These are phyloP conservation scores for Pristionchus japonicus DNA, from an alignment of 2,888 invertebrate genomes.

Conservation along the genomic window DNA sequence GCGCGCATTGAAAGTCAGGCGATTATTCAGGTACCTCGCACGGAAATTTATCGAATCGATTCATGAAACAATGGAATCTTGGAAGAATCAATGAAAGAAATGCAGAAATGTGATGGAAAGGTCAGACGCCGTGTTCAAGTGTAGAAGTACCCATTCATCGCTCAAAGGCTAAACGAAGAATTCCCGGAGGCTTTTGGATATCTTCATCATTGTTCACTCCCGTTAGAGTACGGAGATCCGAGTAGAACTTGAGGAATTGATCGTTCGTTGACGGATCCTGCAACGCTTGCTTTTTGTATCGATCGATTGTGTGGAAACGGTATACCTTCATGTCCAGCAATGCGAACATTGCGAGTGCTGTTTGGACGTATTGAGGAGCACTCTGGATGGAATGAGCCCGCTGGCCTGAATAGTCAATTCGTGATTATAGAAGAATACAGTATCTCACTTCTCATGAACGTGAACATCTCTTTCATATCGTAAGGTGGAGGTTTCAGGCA, in stretches of 20 bases:
- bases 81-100: too few relatives aligned
- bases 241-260: neutral
- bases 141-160: too few relatives aligned
- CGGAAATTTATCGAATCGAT: too few relatives aligned
- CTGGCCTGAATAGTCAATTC: neutral
- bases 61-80: too few relatives aligned
- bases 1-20: neutral
- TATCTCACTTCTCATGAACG: neutral
- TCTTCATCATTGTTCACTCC: constrained; percentile 27
- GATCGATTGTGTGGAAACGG: neutral
- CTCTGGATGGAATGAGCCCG: constrained; percentile 23
- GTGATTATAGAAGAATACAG: neutral
- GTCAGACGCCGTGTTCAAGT: too few relatives aligned
- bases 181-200: too few relatives aligned
- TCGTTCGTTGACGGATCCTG: neutral
- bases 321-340: neutral
- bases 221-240: neutral
- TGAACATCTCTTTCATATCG: constrained; percentile 36
- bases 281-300: neutral
- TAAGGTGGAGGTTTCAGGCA: neutral
- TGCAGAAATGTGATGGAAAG: too few relatives aligned
- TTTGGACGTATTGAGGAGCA: constrained; percentile 23
- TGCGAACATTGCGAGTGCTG: neutral
- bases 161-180: too few relatives aligned
- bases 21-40: neutral